Conservation (phyloP, 2,797 vertebrate species). For the Ceyx erithaca region DNA sequence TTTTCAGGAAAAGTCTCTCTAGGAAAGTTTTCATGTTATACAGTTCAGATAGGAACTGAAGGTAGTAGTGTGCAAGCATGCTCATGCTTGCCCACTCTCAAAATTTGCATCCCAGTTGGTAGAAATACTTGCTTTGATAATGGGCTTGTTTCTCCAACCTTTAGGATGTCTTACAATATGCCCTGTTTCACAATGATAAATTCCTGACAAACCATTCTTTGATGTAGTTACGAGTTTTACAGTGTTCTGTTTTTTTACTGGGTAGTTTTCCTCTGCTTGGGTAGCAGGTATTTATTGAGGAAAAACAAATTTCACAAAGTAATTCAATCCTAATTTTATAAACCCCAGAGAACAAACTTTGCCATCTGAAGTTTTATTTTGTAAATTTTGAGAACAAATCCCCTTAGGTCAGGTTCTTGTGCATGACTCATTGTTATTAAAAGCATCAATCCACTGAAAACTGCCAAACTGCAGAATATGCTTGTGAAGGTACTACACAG, state of each 20-base stretch:
- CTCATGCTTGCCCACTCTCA: too few species aligned
- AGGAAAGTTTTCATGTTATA: neutral
- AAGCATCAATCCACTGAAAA: neutral
- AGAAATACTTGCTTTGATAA: neutral
- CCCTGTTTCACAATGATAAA: neutral
- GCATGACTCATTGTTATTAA: neutral
- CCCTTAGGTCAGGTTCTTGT: neutral
- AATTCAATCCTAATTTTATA: neutral
- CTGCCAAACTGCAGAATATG: neutral
- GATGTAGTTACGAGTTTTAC: neutral
- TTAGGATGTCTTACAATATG: neutral
- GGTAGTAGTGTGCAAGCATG: neutral
- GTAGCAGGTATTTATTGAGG: neutral
- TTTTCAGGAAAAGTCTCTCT: neutral
- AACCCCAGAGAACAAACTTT: neutral
- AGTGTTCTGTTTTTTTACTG: neutral
- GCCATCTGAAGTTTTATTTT: neutral
- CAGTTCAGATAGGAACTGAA: neutral
- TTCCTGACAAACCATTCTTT: neutral
- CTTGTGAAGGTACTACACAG: neutral
- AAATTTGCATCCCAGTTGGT: too few species aligned
- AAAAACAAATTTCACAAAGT: neutral
- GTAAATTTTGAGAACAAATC: neutral
- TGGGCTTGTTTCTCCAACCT: neutral
- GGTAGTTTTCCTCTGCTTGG: neutral